These are phyloP conservation scores for Plusia festucae DNA, from an alignment of 2,888 invertebrate genomes.

Conservation along the genomic window DNA sequence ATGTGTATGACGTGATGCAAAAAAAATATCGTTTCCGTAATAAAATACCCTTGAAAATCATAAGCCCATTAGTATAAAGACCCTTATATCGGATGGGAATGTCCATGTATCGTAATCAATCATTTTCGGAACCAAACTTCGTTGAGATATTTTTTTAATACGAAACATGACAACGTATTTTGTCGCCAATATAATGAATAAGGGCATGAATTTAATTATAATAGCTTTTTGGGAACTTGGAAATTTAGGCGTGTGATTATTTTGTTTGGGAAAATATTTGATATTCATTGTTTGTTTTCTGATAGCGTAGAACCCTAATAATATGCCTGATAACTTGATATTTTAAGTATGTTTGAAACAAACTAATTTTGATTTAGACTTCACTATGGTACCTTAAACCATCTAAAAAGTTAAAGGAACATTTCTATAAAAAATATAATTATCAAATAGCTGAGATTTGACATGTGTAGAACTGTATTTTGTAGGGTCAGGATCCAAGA, in stretches of 20 bases:
- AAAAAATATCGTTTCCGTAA: conserved; percentile 32
- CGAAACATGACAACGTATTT: conserved; percentile 67
- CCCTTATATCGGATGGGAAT: conserved; percentile 20
- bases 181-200: conserved; percentile 51
- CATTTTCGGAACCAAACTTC: conserved; percentile 59
- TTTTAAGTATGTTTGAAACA: no score
- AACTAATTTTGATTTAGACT: no score
- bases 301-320: no score
- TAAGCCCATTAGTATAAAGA: conserved; percentile 26
- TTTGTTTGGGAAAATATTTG: conserved; percentile 1
- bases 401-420: no score
- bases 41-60: conserved; percentile 12
- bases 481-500: no score
- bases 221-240: conserved; percentile 5
- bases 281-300: no score
- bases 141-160: conserved; percentile 66
- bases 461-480: no score
- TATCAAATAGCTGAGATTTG: no score
- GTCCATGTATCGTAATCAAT: conserved; percentile 64
- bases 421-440: no score
- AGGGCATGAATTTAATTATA: conserved; percentile 50
- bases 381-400: no score
- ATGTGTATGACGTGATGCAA: no score
- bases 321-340: no score
- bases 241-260: conserved; percentile 14